phyloP scores from a whole-genome alignment of 2,888 invertebrate genomes.

The Sicus ferrugineus region DNA sequence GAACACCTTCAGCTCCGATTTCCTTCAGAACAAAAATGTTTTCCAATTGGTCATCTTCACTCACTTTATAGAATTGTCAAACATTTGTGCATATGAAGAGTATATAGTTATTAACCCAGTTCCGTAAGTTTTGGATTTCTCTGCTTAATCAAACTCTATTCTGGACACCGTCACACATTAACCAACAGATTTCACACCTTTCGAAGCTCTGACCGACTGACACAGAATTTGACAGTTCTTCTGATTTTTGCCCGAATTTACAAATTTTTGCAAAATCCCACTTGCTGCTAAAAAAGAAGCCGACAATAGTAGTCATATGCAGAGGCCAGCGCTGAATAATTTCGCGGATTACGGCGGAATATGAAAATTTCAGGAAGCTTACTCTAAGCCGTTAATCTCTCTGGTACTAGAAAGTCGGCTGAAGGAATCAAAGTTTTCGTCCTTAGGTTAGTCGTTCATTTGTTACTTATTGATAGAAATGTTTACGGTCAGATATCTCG shows the following conservation, averaged over 20 bases:
- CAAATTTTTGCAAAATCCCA: no score
- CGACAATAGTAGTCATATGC: no score
- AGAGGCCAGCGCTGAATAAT: no score
- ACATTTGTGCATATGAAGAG: constrained; percentile 22
- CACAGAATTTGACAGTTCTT: constrained; percentile 39
- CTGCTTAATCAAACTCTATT: constrained; percentile 30
- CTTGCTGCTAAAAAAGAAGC: no score
- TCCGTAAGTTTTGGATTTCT: constrained; percentile 33
- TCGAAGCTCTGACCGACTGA: constrained; percentile 30
- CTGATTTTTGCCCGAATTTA: constrained; percentile 15
- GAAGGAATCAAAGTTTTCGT: no score
- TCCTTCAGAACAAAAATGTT: neutral
- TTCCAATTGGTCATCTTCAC: constrained; percentile 4
- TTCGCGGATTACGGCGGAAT: no score
- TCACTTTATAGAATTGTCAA: constrained; percentile 27
- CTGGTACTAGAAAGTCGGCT: no score
- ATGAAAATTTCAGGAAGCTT: no score
- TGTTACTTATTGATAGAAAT: no score
- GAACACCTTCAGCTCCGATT: neutral
- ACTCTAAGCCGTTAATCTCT: no score
- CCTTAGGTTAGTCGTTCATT: no score
- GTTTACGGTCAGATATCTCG: no score
- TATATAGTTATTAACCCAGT: constrained; percentile 32
- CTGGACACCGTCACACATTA: constrained; percentile 18
- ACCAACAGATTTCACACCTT: neutral